Evolutionary conservation across 1,140 invertebrate species (phyloP), one percentile per base, ranked within the genome.

Genomic region (Rhizoglyphus robini): DNA sequence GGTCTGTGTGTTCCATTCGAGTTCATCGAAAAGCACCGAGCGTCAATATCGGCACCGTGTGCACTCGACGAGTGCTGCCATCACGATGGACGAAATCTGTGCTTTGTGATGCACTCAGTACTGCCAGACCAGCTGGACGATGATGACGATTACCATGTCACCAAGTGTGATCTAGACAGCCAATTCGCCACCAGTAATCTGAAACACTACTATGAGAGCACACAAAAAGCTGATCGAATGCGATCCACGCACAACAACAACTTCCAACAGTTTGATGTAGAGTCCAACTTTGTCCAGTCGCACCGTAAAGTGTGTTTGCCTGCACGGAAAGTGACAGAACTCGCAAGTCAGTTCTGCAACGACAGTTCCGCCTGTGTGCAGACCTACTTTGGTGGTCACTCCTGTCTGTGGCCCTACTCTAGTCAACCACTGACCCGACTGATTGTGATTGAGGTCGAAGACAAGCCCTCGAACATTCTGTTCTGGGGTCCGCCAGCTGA

Each of bases 401-500:
- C 11, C 1, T 60, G 58, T 46, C 1, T 60, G 2, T 46, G 3
- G 15, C 32, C 58, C n/a, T 2, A 34, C 15, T 20, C 2, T 34
- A 3, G 38, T 20, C 15, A 11, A 13, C 2, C 3, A 20, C 2
- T 20, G 15, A 46, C 27, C 1, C 3, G 58, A 2, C 29, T 60
- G 27, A 1, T 60, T 34, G 27, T 60, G 2, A 32, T 60, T 3
- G 58, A 34, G 23, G n/a, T 29, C 8, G 58, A 60, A n/a, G 15
- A 46, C 15, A 34, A 30, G n/a, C n/a, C 15, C 8, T 11, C 15
- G 23, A 60, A 60, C 2, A 60, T 60, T 32, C 29, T 60, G 23
- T 60, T 32, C 15, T 60, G 58, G 58, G 58, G 58, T 23, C 58
- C 58, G 29, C 58, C 58, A 27, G 29, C 29, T 3, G 58, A 60